These are phyloP conservation scores for Lithosia quadra DNA, from an alignment of 2,888 invertebrate species.

Conservation along the genomic window DNA sequence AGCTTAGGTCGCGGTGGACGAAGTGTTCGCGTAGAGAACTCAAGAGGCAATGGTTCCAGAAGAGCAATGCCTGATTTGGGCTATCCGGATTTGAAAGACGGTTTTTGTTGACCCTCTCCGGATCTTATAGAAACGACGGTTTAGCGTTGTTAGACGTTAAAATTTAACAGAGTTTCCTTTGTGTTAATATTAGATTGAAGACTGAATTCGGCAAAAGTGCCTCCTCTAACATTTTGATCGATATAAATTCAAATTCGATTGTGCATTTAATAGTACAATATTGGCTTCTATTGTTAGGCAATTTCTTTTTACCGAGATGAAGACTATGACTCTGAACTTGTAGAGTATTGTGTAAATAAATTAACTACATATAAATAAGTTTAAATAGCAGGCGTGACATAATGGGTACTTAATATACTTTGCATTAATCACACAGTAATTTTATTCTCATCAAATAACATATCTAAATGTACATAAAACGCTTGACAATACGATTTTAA, in stretches of 20 bases:
- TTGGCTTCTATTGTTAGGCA: conserved; percentile 44
- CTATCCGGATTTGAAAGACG: conserved; percentile 89
- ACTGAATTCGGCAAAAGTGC: conserved; percentile 83
- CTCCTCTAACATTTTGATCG: conserved; percentile 68
- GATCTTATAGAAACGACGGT: conserved; percentile 83
- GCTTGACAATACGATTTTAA: conserved; percentile 85
- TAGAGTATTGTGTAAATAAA: conserved; percentile 61
- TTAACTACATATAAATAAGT: conserved; percentile 34
- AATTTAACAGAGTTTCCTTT: conserved; percentile 56
- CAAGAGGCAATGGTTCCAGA: conserved; percentile 77
- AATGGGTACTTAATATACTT: conserved; percentile 44
- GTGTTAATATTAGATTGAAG: conserved; percentile 76
- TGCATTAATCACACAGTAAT: conserved; percentile 58
- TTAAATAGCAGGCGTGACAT: conserved; percentile 44
- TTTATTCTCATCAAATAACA: conserved; percentile 80
- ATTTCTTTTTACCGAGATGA: conserved; percentile 49
- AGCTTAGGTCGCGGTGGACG: conserved; percentile 81
- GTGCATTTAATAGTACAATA: conserved; percentile 32
- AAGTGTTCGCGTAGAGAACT: conserved; percentile 74
- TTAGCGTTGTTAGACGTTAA: conserved; percentile 62
- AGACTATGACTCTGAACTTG: conserved; percentile 51
- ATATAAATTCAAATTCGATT: conserved; percentile 50
- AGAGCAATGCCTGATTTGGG: conserved; percentile 83
- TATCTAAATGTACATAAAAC: conserved; percentile 84
- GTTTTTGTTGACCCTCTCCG: conserved; percentile 90